Base-by-base conservation (phyloP, 2,113 vertebrate species). In the Gracilinanus agilis region DNA sequence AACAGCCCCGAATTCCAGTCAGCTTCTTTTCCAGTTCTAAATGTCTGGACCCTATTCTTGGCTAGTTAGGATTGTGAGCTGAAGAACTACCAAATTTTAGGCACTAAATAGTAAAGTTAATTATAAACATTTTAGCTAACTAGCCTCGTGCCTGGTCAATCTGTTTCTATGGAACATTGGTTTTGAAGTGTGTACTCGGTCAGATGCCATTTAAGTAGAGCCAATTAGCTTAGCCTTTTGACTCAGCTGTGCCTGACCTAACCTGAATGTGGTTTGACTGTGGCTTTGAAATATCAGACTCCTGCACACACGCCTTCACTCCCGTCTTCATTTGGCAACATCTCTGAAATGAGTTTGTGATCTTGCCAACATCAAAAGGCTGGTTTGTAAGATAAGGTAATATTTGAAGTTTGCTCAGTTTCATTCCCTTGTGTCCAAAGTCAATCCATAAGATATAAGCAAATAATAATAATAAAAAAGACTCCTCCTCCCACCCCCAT, bases 301-400 rank as follows among this genome's bases (percentile, higher is more conserved):
- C 98, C 98, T 98, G 98, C 98, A 98, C 99, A 98, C 98, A 98
- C 98, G 98, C 97, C 97, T 98, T 98, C 98, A 98, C 97, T 98
- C 98, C 98, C 99, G 98, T 99, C 99, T 99, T 99, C 99, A 98
- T 99, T 98, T 99, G 99, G 99, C 99, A 99, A 98, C 98, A 97
- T 97, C 98, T 99, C 99, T 96, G 98, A 99, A 99, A 98, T 98
- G 98, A 98, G 99, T 98, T 99, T 99, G 99, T 99, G 99, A 99
- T 99, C 99, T 99, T 98, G 95, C 98, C 99, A 98, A 99, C 99
- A 99, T 99, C 99, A 99, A 99, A 99, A 98, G 99, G 98, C 99
- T 98, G 99, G 99, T 99, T 99, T 99, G 99, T 99, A 99, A 99
- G 99, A 99, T 99, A 99, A 99, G 99, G 99, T 99, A 98, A 99